phyloP scores from a whole-genome alignment of 2,888 invertebrate genomes.

The Protonemura montana region DNA sequence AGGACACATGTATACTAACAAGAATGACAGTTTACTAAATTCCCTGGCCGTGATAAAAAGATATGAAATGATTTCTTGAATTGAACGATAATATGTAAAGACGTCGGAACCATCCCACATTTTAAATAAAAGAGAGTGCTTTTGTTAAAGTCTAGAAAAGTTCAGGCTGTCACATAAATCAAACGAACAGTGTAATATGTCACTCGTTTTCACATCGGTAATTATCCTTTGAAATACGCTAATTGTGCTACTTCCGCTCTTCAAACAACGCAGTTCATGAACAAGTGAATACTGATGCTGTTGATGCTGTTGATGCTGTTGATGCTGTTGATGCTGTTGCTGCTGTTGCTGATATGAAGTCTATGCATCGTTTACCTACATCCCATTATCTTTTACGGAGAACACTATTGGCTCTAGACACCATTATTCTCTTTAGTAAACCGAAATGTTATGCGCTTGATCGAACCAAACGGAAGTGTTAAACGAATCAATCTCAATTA shows the following conservation, averaged over 20 bases:
- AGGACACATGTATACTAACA: too few relatives aligned
- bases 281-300: not conserved
- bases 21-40: too few relatives aligned
- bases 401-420: not conserved
- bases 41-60: too few relatives aligned
- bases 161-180: not conserved
- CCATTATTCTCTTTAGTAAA: not conserved
- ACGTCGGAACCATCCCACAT: not conserved
- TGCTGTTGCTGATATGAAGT: not conserved
- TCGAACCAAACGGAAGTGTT: not conserved
- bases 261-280: not conserved
- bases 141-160: not conserved
- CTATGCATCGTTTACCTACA: not conserved
- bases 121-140: not conserved
- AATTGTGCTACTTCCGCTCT: not conserved
- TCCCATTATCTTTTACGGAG: not conserved
- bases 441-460: not conserved
- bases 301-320: not conserved
- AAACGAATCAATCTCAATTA: constrained; percentile 25
- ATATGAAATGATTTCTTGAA: too few relatives aligned
- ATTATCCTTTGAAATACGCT: not conserved
- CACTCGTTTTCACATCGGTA: not conserved
- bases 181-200: not conserved
- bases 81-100: too few relatives aligned
- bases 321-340: not conserved